A percentile compares a stretch with the other conserved stretches of the same genome.
Conservation (phyloP, 2,797 vertebrate species). For the Sebastes kiyomatsui region DNA sequence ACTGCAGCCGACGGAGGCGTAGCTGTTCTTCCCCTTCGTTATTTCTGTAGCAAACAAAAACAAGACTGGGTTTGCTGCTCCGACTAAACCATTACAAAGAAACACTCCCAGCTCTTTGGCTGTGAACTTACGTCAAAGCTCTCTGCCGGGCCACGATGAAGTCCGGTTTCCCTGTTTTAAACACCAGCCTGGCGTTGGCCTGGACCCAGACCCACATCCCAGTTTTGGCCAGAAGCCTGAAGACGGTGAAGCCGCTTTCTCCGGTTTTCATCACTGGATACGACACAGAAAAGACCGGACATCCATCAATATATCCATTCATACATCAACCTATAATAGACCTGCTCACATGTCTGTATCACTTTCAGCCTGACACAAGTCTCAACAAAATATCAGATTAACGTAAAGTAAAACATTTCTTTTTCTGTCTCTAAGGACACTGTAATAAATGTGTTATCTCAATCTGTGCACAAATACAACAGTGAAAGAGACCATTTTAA, state of each 20-base stretch:
- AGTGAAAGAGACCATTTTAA: no score
- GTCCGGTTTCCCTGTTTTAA: conserved; percentile 81
- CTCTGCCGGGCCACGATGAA: conserved; percentile 82
- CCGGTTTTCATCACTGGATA: conserved; percentile 86
- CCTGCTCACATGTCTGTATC: background rate
- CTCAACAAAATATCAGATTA: no score
- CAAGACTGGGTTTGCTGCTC: background rate
- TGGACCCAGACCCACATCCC: conserved; percentile 84
- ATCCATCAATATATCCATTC: background rate
- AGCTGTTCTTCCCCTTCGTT: conserved; percentile 85
- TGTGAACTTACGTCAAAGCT: conserved; percentile 72
- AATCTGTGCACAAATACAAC: no score
- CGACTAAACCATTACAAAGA: background rate
- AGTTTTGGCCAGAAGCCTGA: conserved; percentile 80
- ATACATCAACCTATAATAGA: background rate
- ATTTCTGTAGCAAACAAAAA: conserved; percentile 63
- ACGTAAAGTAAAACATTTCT: no score
- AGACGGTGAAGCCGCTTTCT: conserved; percentile 80
- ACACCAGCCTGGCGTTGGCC: conserved; percentile 80
- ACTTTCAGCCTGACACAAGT: no score
- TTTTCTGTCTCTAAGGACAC: no score
- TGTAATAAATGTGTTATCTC: no score
- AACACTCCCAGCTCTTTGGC: no score
- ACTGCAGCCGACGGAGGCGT: conserved; percentile 73
- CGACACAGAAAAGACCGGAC: background rate